These are phyloP conservation scores for Lasioglossum villosulum DNA, from an alignment of 2,888 invertebrate species.

Conservation along the genomic window DNA sequence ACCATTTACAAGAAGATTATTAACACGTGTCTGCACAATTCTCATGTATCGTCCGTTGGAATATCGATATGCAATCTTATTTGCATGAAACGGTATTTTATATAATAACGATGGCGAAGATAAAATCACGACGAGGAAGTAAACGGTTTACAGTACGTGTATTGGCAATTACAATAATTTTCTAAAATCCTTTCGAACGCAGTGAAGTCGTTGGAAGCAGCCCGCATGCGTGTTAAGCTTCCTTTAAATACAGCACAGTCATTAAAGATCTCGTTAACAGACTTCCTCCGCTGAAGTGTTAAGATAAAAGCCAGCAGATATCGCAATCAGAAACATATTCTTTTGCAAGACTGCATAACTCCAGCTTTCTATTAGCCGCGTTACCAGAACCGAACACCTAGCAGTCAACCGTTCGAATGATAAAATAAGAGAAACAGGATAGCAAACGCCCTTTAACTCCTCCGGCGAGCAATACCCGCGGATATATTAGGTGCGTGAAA, in stretches of 20 bases:
- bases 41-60: neutral
- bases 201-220: neutral
- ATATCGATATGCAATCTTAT: neutral
- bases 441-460: neutral
- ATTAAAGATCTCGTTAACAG: neutral
- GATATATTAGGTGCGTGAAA: slow-evolving; percentile 22
- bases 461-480: slow-evolving; percentile 16
- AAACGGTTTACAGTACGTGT: neutral
- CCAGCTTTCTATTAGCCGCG: neutral
- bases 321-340: neutral
- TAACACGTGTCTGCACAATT: neutral
- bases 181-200: neutral
- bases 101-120: neutral
- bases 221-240: neutral
- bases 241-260: neutral
- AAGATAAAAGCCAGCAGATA: neutral
- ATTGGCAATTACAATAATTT: neutral
- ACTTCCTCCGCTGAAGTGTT: neutral
- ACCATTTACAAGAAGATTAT: no score
- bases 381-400: neutral
- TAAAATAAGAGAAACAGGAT: neutral
- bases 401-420: neutral
- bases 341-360: neutral
- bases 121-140: neutral
- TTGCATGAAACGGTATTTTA: neutral